phyloP scores from a whole-genome alignment of 2,113 vertebrate species.

The Petrocephalus microphthalmus region DNA sequence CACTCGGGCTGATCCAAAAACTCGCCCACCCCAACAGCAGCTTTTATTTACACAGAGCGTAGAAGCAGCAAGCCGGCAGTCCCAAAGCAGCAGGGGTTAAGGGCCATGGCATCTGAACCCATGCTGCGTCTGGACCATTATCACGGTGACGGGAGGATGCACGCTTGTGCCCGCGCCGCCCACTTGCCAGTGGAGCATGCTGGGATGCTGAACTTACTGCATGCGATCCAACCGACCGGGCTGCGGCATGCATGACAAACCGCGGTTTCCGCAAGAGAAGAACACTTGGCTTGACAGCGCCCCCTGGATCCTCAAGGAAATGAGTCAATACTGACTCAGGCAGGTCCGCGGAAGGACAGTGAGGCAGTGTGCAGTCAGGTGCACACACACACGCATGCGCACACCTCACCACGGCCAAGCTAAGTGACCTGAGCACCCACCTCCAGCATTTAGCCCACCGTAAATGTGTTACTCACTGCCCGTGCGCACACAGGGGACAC shows the following conservation, averaged over 20 bases:
- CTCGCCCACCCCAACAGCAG: background rate
- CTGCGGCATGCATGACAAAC: background rate
- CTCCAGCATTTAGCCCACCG: background rate
- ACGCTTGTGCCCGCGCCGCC: background rate
- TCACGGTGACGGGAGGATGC: background rate
- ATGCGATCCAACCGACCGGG: background rate
- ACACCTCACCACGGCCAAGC: background rate
- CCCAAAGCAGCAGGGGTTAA: background rate
- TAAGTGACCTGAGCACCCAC: background rate
- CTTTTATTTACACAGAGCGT: background rate
- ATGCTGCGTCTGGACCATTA: background rate
- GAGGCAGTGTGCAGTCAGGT: background rate
- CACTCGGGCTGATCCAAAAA: background rate
- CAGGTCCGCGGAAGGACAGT: background rate
- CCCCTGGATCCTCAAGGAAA: background rate
- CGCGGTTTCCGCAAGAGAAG: background rate
- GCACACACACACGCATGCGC: too few relatives aligned
- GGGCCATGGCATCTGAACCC: background rate
- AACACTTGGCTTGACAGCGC: background rate
- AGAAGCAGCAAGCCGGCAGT: background rate
- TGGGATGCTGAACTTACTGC: background rate
- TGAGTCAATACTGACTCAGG: background rate
- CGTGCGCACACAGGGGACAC: background rate
- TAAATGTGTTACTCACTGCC: too few relatives aligned
- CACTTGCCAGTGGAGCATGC: background rate